Conservation (phyloP, 2,797 vertebrate genomes). For the Semaprochilodus insignis region DNA sequence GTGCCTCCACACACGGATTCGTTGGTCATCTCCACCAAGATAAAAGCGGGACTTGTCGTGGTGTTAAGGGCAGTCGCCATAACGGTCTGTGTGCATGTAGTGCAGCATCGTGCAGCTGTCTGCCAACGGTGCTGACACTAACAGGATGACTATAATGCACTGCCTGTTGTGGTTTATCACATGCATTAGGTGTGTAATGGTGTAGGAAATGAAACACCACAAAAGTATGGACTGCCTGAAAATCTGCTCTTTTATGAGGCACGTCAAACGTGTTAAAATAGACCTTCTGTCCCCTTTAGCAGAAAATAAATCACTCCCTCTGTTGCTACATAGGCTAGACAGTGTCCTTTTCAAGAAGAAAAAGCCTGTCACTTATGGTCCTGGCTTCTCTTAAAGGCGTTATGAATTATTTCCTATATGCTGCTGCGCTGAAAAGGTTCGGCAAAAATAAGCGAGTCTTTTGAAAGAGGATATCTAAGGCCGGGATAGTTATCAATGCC, state of each 20-base stretch:
- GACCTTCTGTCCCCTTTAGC: conserved; percentile 19
- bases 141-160: background rate
- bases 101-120: too few relatives aligned
- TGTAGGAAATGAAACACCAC: background rate
- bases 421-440: conserved; percentile 18
- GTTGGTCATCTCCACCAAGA: too few relatives aligned
- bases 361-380: conserved; percentile 23
- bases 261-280: conserved; percentile 16
- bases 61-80: too few relatives aligned
- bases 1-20: too few relatives aligned
- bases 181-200: background rate
- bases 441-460: conserved; percentile 20
- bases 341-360: conserved; percentile 14
- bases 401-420: conserved; percentile 31
- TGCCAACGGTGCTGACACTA: too few relatives aligned
- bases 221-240: background rate
- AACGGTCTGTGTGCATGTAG: too few relatives aligned
- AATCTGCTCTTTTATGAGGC: background rate
- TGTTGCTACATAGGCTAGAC: conserved; percentile 11
- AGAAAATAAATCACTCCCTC: conserved; percentile 33
- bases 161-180: too few relatives aligned
- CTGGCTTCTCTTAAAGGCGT: conserved; percentile 10
- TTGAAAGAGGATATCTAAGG: conserved; percentile 9
- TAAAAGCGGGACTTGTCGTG: too few relatives aligned
- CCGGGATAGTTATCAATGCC: conserved; percentile 23